Evolutionary conservation across 2,113 vertebrate genomes (phyloP), one percentile per base, ranked within the genome.

Genomic region (Oxyura jamaicensis): DNA sequence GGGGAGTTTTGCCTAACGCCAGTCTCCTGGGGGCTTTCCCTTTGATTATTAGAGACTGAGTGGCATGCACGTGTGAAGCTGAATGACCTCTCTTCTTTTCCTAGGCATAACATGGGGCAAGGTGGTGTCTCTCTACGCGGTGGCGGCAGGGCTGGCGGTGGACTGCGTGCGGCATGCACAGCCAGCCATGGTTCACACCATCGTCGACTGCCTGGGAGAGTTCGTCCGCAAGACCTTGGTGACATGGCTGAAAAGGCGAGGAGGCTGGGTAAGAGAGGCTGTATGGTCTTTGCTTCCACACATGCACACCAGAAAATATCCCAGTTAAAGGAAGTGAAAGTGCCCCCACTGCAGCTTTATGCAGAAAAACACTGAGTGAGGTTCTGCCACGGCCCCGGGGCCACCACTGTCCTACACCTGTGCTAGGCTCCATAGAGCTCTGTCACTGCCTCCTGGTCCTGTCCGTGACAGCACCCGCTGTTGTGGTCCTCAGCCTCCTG

Each of bases 41-140:
- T 48, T 42, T 14, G 15, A 5, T 22, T n/a, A 4, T 11, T 55
- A 16, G 3, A 8, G 77, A 18, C 41, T 66, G 44, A 79, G 3
- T 21, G 35, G 1, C 23, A 14, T 19, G 13, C 59, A 28, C 5
- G 22, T 84, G 33, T 78, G 28, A 76, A 87, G 35, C 19, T n/a
- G 66, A 52, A 21, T 3, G 6, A 15, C 19, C 10, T 84, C 42
- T 67, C 62, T 56, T 93, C 69, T 95, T 53, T 76, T 11, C 62
- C 2, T 72, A 99, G 99, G 99, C 81, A 98, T 99, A 78, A 99
- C 99, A 0, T 99, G 99, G 99, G 99, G 99, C 73, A 99, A 99
- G 97, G 99, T 99, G 95, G 99, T 99, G 42, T 99, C 99, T 36
- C 95, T 99, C 25, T 99, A 99, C 0, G 98, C 98, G 0, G 99